Base-by-base conservation (phyloP, 2,797 vertebrate species). In the Enteromius anoplus region DNA sequence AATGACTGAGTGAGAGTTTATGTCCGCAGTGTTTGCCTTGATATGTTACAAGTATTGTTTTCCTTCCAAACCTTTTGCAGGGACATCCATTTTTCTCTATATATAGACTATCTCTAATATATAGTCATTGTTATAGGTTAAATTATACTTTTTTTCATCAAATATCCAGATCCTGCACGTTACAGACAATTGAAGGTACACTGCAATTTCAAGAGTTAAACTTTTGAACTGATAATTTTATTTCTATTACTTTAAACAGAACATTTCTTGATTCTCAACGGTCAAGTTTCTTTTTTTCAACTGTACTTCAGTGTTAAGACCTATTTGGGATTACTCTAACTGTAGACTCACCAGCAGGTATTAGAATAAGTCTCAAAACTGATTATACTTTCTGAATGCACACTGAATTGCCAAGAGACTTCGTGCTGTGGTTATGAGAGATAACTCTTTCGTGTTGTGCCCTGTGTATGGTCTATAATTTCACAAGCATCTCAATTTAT, bases 171-270 rank as follows among this genome's bases (percentile, higher is more conserved):
- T 90, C 88, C 91, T 91, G 87, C 90, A 91, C 88, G 89, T 89
- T 89, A 87, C 89, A 87, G 89, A 85, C 88, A 91, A 89, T 87
- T 87, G 75, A 92, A 95, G 94, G 95, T 94, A 94, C 89, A 87
- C 81, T 79, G 84, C 89, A 75, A 87, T 92, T 91, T 91, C 85
- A 90, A 90, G 85, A 90, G 87, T 87, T 90, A 87, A 81, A 88
- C 79, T 88, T 89, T 73, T 84, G 90, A 85, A 91, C 14, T 82
- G 84, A 89, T 37, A 86, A 84, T 89, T 88, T 89, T 86, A 89
- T 88, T 88, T 82, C 84, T 88, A 80, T 91, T 73, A 90, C n/a
- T 81, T 80, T 81, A 75, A 40, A 55, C 23, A 69, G 12, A 62
- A 15, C 32, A 79, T 49, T 17, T 40, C 26, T 83, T 81, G 32